Evolutionary conservation across 2,888 invertebrate species (phyloP).

Genomic region (Aphodius granarius): DNA sequence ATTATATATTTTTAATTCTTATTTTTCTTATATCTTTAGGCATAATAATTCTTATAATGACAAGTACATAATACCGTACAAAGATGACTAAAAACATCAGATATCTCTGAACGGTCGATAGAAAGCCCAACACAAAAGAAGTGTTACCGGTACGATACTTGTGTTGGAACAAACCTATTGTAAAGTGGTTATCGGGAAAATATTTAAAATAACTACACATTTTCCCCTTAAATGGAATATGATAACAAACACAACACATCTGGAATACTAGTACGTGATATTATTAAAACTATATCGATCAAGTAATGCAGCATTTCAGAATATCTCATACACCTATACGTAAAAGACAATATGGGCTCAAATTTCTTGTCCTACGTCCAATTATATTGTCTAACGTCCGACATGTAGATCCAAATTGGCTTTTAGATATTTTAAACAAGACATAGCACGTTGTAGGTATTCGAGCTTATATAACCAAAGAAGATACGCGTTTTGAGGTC

Average conservation of each 20-base stretch:
- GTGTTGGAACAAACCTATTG: no score
- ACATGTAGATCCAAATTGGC: not conserved
- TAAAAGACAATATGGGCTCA: not conserved
- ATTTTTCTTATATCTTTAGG: not conserved
- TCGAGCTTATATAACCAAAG: no score
- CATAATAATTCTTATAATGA: not conserved
- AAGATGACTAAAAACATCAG: no score
- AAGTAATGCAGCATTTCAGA: no score
- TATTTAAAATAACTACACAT: not conserved
- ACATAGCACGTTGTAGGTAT: no score
- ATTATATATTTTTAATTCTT: not conserved
- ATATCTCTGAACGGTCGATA: no score
- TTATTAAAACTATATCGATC: not conserved
- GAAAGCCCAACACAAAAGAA: no score
- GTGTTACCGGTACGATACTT: no score
- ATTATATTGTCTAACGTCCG: not conserved
- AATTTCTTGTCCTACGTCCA: not conserved
- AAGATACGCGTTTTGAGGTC: no score
- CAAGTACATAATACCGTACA: not conserved
- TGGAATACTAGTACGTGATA: not conserved
- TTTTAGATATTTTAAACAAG: not conserved
- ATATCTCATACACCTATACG: not conserved
- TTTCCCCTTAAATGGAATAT: not conserved
- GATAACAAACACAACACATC: not conserved
- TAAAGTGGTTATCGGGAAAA: no score